Evolutionary conservation across 2,113 vertebrate genomes (phyloP).

Genomic region (Marmota monax): DNA sequence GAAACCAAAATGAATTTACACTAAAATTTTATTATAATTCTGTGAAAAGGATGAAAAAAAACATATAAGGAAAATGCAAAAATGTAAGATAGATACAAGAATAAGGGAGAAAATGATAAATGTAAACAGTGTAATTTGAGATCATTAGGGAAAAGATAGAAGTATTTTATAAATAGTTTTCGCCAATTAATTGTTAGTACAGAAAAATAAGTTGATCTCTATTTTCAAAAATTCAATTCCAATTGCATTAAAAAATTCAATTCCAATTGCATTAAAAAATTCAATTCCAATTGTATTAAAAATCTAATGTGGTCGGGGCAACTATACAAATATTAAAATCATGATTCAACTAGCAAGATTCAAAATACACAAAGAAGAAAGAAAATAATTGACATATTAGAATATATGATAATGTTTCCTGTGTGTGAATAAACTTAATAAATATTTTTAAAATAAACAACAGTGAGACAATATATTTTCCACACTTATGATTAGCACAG

Average conservation of each 20-base stretch:
- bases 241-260: neutral
- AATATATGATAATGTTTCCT: neutral
- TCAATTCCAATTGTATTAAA: too few species aligned
- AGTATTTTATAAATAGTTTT: neutral
- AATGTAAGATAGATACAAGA: neutral
- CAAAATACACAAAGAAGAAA: neutral
- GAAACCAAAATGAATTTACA: neutral
- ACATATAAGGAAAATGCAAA: neutral
- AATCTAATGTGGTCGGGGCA: neutral
- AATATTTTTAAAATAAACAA: neutral
- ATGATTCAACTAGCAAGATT: neutral
- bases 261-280: neutral
- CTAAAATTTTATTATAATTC: neutral
- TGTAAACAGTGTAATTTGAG: neutral
- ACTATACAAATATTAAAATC: neutral
- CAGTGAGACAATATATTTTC: neutral
- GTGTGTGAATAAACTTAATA: neutral
- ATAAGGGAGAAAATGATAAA: neutral
- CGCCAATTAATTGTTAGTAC: neutral
- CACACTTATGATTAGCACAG: neutral
- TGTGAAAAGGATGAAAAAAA: neutral
- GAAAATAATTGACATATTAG: neutral
- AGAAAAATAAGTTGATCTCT: neutral
- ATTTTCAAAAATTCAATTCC: neutral
- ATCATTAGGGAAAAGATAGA: neutral